Evolutionary conservation across 2,797 vertebrate genomes (phyloP), one percentile per base, ranked within the genome.

Genomic region (Sebastes matsubarae): DNA sequence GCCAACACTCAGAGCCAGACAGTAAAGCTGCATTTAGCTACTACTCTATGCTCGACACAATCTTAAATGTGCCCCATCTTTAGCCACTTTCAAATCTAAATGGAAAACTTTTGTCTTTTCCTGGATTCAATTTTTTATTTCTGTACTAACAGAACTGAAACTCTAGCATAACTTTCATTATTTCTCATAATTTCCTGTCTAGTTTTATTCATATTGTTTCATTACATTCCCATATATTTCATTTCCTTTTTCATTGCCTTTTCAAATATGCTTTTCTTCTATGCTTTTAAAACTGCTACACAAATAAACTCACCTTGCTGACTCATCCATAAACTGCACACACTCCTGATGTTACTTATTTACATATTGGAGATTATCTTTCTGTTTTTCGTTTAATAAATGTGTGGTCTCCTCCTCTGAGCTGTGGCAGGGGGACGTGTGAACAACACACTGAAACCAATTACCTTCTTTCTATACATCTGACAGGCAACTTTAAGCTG

Each of bases 401-500:
- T 24, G 13, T 11, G 55, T 68, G n/a, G 57, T 68, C 54, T 74
- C 58, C 29, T 81, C 58, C 46, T 75, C 42, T 61, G 68, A 82
- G 63, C 38, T 2, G 8, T 61, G 68, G 73, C 30, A 55, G 29
- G 11, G 30, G 30, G n/a, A 70, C 6, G 57, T 50, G 46, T 61
- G 63, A 87, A 52, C 50, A 77, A 61, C 32, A 59, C 68, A 77
- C 42, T 61, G 29, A 79, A 87, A 83, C 73, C 82, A 89, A 91
- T 90, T 89, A 90, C 64, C 64, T 87, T 79, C 65, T 69, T 58
- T 73, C 75, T 81, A 58, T 82, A 68, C 52, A 74, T 81, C 32
- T 77, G 73, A 88, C 79, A 82, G 74, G 67, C 72, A 77, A 82
- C 68, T 81, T 84, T 63, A 73, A 80, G 52, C 64, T 55, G 32